Conservation (phyloP, 2,888 invertebrate species). For the Hoplodrina ambigua region DNA sequence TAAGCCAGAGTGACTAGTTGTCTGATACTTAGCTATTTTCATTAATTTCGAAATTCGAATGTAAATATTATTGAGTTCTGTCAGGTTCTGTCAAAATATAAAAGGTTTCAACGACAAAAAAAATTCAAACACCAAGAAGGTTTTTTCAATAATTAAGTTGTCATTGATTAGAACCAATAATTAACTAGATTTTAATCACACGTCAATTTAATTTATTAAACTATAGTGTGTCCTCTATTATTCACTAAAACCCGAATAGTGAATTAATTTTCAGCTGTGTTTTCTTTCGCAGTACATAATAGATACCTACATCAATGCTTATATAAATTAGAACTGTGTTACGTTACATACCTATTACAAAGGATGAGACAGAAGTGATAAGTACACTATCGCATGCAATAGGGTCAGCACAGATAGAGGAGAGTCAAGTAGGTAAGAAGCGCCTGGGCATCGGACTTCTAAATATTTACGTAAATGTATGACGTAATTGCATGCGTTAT, state of each 20-base stretch:
- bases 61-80: constrained; percentile 12
- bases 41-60: not conserved
- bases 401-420: constrained; percentile 77
- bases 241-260: not conserved
- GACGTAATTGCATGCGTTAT: constrained; percentile 13
- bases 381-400: constrained; percentile 71
- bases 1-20: not conserved
- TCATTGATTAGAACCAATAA: constrained; percentile 1
- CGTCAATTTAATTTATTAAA: not conserved
- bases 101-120: constrained; percentile 20
- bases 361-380: constrained; percentile 57
- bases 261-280: constrained; percentile 12
- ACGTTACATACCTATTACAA: constrained; percentile 53
- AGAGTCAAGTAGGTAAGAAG: constrained; percentile 78
- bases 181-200: not conserved
- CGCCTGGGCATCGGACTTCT: constrained; percentile 66
- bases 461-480: constrained; percentile 60
- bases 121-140: not conserved
- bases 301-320: constrained; percentile 16
- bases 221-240: not conserved
- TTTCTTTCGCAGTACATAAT: constrained; percentile 41
- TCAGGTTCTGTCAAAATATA: constrained; percentile 25
- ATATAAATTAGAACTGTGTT: constrained; percentile 44
- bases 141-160: constrained; percentile 9
- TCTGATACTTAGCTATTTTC: not conserved